Conservation (phyloP, 2,113 vertebrate species). For the Odocoileus virginianus region DNA sequence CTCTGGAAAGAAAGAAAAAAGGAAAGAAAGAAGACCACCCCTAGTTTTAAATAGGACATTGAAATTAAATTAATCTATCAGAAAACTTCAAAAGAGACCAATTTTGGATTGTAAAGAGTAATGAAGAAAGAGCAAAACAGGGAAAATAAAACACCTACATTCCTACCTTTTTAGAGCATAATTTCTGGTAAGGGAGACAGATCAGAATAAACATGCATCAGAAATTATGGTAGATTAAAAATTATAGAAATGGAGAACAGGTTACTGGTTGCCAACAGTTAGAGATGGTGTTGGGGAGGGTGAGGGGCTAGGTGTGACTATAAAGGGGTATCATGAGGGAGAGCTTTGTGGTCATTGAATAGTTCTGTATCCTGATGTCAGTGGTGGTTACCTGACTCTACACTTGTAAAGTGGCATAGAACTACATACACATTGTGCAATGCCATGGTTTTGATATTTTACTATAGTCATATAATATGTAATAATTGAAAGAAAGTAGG, state of each 20-base stretch:
- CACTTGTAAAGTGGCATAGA: neutral
- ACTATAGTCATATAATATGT: neutral
- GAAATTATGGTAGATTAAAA: neutral
- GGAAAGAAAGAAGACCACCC: neutral
- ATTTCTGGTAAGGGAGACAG: neutral
- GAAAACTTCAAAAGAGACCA: neutral
- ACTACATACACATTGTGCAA: neutral
- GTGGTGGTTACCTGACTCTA: neutral
- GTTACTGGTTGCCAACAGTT: neutral
- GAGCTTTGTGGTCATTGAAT: neutral
- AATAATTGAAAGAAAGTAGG: neutral
- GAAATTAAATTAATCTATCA: neutral
- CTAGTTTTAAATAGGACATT: neutral
- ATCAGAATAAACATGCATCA: neutral
- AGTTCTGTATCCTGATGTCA: neutral
- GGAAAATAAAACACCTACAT: neutral
- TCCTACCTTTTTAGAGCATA: neutral
- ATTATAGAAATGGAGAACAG: neutral
- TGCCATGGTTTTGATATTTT: neutral
- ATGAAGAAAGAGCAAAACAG: neutral
- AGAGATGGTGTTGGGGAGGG: rapidly evolving
- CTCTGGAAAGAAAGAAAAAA: neutral
- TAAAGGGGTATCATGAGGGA: neutral
- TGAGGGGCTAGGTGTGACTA: rapidly evolving
- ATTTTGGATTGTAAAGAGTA: neutral